Percentiles rank a stretch among this genome's conserved stretches.
Evolutionary conservation across 2,888 invertebrate genomes (phyloP).

Genomic region (Uloborus plumipes): DNA sequence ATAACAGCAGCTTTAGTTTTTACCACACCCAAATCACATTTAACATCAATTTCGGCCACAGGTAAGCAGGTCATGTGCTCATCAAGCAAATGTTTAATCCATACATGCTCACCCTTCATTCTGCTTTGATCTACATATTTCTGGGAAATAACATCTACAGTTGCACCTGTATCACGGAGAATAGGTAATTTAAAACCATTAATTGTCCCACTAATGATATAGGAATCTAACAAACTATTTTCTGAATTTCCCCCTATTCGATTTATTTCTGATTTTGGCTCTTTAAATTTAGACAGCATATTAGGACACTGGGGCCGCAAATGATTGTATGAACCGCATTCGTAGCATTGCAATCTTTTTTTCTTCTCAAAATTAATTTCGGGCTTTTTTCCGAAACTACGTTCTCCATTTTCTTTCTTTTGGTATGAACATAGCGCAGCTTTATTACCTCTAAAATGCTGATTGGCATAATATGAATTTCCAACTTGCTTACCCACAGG

Average conservation of each 20-base stretch:
- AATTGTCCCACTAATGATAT: slow-evolving; percentile 15
- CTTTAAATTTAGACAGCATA: not conserved
- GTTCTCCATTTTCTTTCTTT: not conserved
- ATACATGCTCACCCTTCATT: slow-evolving; percentile 4
- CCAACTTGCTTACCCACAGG: no score
- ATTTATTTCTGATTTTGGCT: not conserved
- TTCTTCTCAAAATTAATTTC: slow-evolving; percentile 14
- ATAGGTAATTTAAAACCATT: slow-evolving; percentile 24
- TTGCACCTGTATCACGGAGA: slow-evolving; percentile 18
- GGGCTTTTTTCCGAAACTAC: not conserved
- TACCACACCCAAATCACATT: not conserved
- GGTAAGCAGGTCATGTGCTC: slow-evolving; percentile 8
- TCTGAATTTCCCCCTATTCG: not conserved
- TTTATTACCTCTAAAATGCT: not conserved
- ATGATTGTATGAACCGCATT: slow-evolving; percentile 12
- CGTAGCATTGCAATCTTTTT: slow-evolving; percentile 9
- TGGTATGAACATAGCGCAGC: not conserved
- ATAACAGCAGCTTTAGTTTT: slow-evolving; percentile 18
- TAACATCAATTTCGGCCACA: slow-evolving; percentile 18
- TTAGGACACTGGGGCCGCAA: slow-evolving; percentile 19
- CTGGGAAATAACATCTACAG: slow-evolving; percentile 11
- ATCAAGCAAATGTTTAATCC: slow-evolving; percentile 6
- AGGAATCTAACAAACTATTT: slow-evolving; percentile 1
- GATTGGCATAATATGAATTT: no score
- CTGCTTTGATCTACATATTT: slow-evolving; percentile 1